These are phyloP conservation scores for Planococcus citri DNA, from an alignment of 1,140 invertebrate species.

Conservation along the genomic window DNA sequence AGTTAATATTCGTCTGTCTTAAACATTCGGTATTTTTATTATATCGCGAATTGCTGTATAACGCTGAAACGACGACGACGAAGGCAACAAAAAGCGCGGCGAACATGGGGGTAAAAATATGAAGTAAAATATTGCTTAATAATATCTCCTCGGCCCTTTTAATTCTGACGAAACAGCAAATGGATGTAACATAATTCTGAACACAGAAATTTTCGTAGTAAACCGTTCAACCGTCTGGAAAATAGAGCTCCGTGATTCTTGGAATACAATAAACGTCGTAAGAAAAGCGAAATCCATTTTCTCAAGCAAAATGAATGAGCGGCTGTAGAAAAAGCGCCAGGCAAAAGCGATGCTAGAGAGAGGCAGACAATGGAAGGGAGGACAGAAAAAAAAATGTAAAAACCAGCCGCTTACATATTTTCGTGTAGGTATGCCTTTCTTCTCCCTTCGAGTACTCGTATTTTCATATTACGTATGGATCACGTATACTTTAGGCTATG, in stretches of 20 bases:
- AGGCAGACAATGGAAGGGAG: too few relatives aligned
- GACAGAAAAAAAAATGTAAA: too few relatives aligned
- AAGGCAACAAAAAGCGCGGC: background rate
- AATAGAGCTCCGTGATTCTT: conserved; percentile 1
- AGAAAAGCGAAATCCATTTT: conserved; percentile 16
- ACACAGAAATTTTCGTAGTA: background rate
- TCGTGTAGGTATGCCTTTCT: too few relatives aligned
- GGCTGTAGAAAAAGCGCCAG: too few relatives aligned
- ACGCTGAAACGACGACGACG: background rate
- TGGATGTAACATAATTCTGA: conserved; percentile 16
- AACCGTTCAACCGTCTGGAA: conserved; percentile 8
- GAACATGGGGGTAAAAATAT: background rate
- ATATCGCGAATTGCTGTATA: background rate
- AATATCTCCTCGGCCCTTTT: conserved; percentile 15
- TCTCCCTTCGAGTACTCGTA: too few relatives aligned
- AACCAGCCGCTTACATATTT: too few relatives aligned
- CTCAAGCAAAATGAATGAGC: background rate
- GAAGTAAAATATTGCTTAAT: conserved; percentile 13
- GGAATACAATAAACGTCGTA: background rate
- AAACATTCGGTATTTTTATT: background rate
- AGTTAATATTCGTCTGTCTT: conserved; percentile 7
- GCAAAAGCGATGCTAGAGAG: too few relatives aligned
- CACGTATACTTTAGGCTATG: too few relatives aligned
- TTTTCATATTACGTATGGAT: too few relatives aligned
- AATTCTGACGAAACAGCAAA: conserved; percentile 14